Conservation (phyloP, 2,113 vertebrate species). For the Amia ocellicauda region DNA sequence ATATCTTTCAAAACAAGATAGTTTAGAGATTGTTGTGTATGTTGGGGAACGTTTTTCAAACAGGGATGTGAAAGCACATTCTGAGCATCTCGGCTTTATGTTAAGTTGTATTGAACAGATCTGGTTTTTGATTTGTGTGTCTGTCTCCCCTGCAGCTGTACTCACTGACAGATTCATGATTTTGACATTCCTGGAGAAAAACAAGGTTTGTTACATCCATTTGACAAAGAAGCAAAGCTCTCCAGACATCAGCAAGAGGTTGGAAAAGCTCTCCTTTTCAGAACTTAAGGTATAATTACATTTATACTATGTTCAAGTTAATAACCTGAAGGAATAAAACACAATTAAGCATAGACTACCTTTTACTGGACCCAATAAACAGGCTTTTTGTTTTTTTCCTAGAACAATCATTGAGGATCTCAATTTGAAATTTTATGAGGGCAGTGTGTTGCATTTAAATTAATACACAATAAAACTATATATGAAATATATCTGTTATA, state of each 20-base stretch:
- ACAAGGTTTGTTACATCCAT: slow-evolving; percentile 82
- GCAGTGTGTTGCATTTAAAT: too few species aligned
- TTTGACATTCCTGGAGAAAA: slow-evolving; percentile 84
- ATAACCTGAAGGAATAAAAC: too few species aligned
- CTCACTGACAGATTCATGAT: slow-evolving; percentile 84
- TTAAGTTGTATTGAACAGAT: not conserved
- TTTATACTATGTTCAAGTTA: not conserved
- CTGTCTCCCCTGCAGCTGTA: slow-evolving; percentile 64
- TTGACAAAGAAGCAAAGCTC: slow-evolving; percentile 79
- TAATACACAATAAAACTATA: too few species aligned
- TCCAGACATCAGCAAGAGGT: slow-evolving; percentile 62
- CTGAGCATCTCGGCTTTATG: not conserved
- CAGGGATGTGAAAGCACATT: not conserved
- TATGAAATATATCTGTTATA: too few species aligned
- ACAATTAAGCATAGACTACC: too few species aligned
- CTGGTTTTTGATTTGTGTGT: not conserved
- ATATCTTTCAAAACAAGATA: too few species aligned
- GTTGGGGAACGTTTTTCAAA: too few species aligned
- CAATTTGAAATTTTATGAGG: too few species aligned
- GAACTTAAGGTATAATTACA: slow-evolving; percentile 76
- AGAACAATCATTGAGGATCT: too few species aligned
- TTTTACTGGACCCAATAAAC: too few species aligned
- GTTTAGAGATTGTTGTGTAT: too few species aligned
- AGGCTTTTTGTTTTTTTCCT: too few species aligned
- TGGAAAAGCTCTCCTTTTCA: slow-evolving; percentile 83